Conservation (phyloP, 2,113 vertebrate genomes). For the Eublepharis macularius region DNA sequence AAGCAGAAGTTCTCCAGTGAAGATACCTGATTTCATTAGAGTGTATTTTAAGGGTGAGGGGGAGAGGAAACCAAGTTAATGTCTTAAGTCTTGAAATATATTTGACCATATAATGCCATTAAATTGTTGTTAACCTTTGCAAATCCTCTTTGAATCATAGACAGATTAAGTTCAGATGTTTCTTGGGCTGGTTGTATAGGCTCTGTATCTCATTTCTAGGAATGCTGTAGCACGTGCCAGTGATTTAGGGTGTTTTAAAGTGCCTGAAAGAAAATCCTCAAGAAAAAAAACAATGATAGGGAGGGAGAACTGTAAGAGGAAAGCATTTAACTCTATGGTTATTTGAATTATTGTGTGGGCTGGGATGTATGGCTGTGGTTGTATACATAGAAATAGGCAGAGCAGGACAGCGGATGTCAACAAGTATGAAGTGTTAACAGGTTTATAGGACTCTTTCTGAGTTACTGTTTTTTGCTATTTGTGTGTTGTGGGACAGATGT, state of each 20-base stretch:
- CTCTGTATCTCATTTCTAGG: slow-evolving; percentile 33
- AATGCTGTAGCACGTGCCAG: slow-evolving; percentile 26
- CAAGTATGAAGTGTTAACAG: background rate
- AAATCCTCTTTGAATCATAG: slow-evolving; percentile 33
- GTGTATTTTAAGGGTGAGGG: slow-evolving; percentile 23
- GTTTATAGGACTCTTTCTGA: background rate
- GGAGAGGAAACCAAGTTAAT: background rate
- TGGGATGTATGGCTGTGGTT: background rate
- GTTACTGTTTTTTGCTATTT: slow-evolving; percentile 18
- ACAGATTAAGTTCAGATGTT: slow-evolving; percentile 23
- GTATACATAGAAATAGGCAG: background rate
- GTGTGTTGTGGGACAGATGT: rapidly evolving
- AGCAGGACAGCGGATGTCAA: background rate
- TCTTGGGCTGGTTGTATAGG: slow-evolving; percentile 27
- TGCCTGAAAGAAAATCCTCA: slow-evolving; percentile 28
- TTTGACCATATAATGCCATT: slow-evolving; percentile 39
- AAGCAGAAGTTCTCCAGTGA: slow-evolving; percentile 52
- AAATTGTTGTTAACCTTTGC: slow-evolving; percentile 16
- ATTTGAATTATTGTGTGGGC: background rate
- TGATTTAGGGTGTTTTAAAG: slow-evolving; percentile 50
- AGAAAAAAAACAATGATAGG: slow-evolving; percentile 5
- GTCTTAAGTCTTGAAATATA: slow-evolving; percentile 20
- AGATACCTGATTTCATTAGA: slow-evolving; percentile 51
- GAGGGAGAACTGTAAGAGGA: background rate
- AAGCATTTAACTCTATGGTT: background rate